These are phyloP conservation scores for Zenarchopterus dispar DNA, from an alignment of 2,797 vertebrate species.

Conservation along the genomic window DNA sequence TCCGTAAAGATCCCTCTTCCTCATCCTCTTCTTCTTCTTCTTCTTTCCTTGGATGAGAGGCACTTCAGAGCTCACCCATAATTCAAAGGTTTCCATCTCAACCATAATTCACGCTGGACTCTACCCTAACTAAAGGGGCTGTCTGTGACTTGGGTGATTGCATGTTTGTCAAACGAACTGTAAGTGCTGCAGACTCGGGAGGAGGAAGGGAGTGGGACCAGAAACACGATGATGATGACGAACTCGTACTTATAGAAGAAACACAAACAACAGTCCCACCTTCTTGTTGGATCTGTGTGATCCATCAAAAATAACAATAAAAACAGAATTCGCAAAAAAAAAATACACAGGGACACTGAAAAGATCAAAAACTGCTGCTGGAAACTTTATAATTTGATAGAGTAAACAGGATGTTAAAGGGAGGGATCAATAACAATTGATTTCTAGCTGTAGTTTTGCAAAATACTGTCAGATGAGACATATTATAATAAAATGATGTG, in stretches of 20 bases:
- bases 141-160: constrained; percentile 81
- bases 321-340: constrained; percentile 19
- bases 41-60: constrained; percentile 73
- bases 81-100: constrained; percentile 82
- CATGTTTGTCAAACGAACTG: constrained; percentile 82
- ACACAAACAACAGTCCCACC: constrained; percentile 43
- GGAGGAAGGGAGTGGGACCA: constrained; percentile 53
- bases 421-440: background rate
- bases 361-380: background rate
- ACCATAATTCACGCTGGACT: constrained; percentile 82
- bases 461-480: too few relatives aligned
- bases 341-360: constrained; percentile 9
- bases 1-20: constrained; percentile 63
- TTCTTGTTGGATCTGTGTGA: constrained; percentile 34
- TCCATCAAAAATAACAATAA: constrained; percentile 16
- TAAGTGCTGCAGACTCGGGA: constrained; percentile 67
- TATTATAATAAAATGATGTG: too few relatives aligned
- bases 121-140: constrained; percentile 79
- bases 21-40: constrained; percentile 26
- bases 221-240: constrained; percentile 71
- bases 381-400: constrained; percentile 3
- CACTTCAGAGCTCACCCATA: constrained; percentile 78
- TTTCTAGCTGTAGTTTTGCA: too few relatives aligned
- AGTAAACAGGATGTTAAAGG: background rate
- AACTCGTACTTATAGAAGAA: constrained; percentile 40